Conservation (phyloP, 2,888 invertebrate species). For the Volucella inflata region DNA sequence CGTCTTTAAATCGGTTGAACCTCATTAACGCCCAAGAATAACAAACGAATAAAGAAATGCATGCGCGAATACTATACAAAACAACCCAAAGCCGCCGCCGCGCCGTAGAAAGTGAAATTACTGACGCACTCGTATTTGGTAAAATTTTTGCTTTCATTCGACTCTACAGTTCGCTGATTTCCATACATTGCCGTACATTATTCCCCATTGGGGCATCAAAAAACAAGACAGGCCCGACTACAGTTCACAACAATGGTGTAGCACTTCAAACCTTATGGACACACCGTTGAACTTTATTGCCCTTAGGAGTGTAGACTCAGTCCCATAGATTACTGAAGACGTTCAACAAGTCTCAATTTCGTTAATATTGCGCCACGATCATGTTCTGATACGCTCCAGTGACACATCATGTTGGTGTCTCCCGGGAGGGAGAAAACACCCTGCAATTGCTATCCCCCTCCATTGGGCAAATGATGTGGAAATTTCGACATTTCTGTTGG, state of each 20-base stretch:
- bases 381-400: conserved; percentile 65
- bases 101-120: conserved; percentile 67
- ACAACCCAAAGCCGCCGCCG: background rate
- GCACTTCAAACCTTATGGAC: conserved; percentile 52
- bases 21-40: conserved; percentile 65
- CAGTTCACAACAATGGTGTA: background rate
- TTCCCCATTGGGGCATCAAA: conserved; percentile 1
- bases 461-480: conserved; percentile 66
- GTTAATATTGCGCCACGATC: conserved; percentile 37
- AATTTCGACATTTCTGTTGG: conserved; percentile 57
- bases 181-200: conserved; percentile 1
- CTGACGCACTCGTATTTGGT: conserved; percentile 18
- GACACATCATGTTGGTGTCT: conserved; percentile 37
- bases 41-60: conserved; percentile 47
- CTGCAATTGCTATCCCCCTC: background rate
- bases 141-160: conserved; percentile 63
- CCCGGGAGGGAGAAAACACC: background rate
- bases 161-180: conserved; percentile 66
- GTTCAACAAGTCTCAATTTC: conserved; percentile 29
- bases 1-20: conserved; percentile 48
- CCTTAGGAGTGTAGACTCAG: conserved; percentile 37
- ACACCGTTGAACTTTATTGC: conserved; percentile 53
- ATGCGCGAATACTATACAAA: conserved; percentile 39
- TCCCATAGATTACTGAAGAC: conserved; percentile 37
- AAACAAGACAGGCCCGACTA: background rate